Evolutionary conservation across 1,140 invertebrate genomes (phyloP), one percentile per base, ranked within the genome.

Genomic region (Anadara kagoshimensis): DNA sequence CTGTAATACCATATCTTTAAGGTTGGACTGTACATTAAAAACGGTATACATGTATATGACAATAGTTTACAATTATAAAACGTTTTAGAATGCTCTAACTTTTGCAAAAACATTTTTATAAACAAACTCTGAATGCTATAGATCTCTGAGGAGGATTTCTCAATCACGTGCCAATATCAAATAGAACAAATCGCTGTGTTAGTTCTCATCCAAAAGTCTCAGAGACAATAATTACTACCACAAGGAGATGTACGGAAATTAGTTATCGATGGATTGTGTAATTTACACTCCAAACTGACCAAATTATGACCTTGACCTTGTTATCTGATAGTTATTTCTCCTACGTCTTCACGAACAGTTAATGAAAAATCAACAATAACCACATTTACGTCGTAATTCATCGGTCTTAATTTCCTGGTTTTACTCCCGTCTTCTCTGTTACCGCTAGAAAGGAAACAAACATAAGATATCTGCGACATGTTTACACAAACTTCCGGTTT

Each of bases 341-440:
- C 43, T 47, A 45, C 59, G 18, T 62, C 43, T 47, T 43, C 45
- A 47, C 44, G 59, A 24, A 36, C 43, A 26, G 59, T 16, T 62
- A 62, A 62, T 62, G 59, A 26, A 45, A 62, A 49, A 49, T 49
- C 43, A 62, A 62, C 59, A 62, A 62, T 26, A 62, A 20, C 22
- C 49, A 47, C 44, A 36, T 36, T 36, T 62, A 14, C 16, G 44
- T 26, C 24, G 49, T 62, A 62, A 47, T 62, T 26, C 59, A 62
- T 62, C 59, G 20, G 49, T 62, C 59, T 62, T 62, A 62, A 62
- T 62, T 47, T 62, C 59, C 59, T 45, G 59, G 29, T 36, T 36
- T 36, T 36, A 36, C 7, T 36, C 29, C 29, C 7, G 29, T 36
- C 29, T 36, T 36, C 29, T 36, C 29, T 3, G 29, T 7, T 36